Base-by-base conservation (phyloP, 2,888 invertebrate genomes). In the Hylaea fasciaria region DNA sequence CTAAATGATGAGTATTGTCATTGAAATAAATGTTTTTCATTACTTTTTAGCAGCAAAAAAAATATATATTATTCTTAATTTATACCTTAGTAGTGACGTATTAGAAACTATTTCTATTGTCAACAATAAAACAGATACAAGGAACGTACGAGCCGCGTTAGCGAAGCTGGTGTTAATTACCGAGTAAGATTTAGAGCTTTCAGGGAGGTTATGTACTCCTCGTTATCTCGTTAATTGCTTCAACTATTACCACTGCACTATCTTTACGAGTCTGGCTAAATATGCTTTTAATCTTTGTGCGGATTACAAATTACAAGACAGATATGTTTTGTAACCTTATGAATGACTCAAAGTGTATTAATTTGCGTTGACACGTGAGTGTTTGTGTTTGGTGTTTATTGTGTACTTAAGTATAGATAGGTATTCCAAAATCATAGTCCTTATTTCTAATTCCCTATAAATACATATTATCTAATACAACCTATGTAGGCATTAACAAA, bases 111-210 rank as follows among this genome's bases (percentile, higher is more conserved):
- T 53, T 51, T 45, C 22, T 4, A 35, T 39, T 39, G 14, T 9
- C 2, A 35, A 41, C 44, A 53, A 29, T 55, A 46, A 55, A 55
- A 55, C 22, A 52, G 56, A 62, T 35, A 44, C 51, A 44, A 44
- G 55, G 60, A 64, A 64, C 61, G 50, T 60, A 55, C 58, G 64
- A 68, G 59, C 60, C 44, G 57, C 67, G 72, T 74, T 75, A 66
- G 66, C 71, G 65, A 65, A 69, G 66, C 67, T 71, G 70, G 73
- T 76, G 79, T 73, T 80, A 80, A 80, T 78, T 76, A 73, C 72
- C 70, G 64, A 70, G 70, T 57, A 66, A 73, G 76, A 80, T 78
- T 78, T 75, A 77, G 72, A 70, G 78, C 78, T 73, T 74, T 74
- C 77, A 64, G 55, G 64, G 71, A 71, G 77, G 74, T 71, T 75